A percentile compares a stretch with the other conserved stretches of the same genome.
Conservation (phyloP, 2,113 vertebrate genomes). For the Corydoras sp. region DNA sequence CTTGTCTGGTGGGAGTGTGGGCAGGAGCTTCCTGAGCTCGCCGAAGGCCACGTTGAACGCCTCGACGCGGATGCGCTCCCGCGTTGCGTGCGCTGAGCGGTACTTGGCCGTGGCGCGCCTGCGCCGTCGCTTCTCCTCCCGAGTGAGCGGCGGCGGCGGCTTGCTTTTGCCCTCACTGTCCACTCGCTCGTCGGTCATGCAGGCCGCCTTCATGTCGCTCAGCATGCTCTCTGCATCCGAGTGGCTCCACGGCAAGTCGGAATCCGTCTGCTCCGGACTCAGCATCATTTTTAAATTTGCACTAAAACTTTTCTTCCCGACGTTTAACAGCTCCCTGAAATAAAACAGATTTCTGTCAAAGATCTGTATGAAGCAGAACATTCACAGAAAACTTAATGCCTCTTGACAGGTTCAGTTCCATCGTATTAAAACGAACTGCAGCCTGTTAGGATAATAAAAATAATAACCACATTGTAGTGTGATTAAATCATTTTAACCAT, state of each 20-base stretch:
- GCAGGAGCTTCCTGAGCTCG: conserved; percentile 70
- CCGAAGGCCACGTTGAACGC: conserved; percentile 73
- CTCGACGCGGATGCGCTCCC: conserved; percentile 73
- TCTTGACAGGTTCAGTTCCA: too few relatives aligned
- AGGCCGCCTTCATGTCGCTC: conserved; percentile 68
- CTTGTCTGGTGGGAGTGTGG: conserved; percentile 61
- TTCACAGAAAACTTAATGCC: background rate
- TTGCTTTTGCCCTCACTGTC: conserved; percentile 60
- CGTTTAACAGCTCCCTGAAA: conserved; percentile 7
- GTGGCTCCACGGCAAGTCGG: conserved; percentile 77
- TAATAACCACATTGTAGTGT: too few relatives aligned
- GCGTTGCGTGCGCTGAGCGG: conserved; percentile 66
- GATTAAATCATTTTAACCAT: too few relatives aligned
- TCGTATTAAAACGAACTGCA: too few relatives aligned
- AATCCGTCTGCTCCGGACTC: conserved; percentile 78
- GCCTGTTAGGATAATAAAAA: too few relatives aligned
- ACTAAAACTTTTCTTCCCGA: background rate
- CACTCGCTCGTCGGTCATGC: conserved; percentile 75
- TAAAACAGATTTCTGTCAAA: background rate
- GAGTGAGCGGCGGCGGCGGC: conserved; percentile 74
- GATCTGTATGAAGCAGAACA: too few relatives aligned
- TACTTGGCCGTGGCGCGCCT: conserved; percentile 64
- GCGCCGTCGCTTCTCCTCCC: conserved; percentile 85
- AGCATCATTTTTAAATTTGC: conserved; percentile 81
- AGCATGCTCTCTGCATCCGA: conserved; percentile 81